These are phyloP conservation scores for Drosophila austrosaltans DNA, from an alignment of 2,888 invertebrate species.

Conservation along the genomic window DNA sequence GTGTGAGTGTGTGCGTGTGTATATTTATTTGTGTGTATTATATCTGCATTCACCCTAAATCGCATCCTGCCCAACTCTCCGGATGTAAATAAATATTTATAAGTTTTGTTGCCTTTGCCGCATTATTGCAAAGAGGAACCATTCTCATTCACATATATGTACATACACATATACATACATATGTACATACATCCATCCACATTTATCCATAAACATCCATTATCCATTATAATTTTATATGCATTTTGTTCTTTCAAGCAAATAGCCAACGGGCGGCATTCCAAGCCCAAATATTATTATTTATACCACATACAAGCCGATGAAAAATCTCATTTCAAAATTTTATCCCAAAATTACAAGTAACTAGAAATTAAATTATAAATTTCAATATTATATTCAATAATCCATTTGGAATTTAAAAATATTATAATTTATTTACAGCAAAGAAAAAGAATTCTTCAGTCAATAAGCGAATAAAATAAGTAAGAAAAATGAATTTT, in stretches of 20 bases:
- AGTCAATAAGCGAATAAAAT: too few relatives aligned
- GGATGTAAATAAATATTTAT: slow-evolving; percentile 74
- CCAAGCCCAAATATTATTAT: slow-evolving; percentile 2
- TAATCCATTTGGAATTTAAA: not conserved
- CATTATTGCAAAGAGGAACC: slow-evolving; percentile 46
- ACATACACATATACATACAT: not conserved
- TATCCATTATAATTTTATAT: slow-evolving; percentile 51
- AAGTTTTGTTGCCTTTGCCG: slow-evolving; percentile 63
- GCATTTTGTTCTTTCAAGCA: slow-evolving; percentile 48
- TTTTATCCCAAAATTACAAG: too few relatives aligned
- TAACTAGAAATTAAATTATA: too few relatives aligned
- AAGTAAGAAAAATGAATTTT: too few relatives aligned
- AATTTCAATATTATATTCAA: not conserved
- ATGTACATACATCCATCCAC: slow-evolving; percentile 31
- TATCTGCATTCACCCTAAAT: slow-evolving; percentile 24
- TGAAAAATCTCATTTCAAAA: too few relatives aligned
- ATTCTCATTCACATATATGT: not conserved
- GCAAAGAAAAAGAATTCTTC: too few relatives aligned
- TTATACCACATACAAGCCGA: not conserved
- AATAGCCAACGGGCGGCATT: slow-evolving; percentile 49
- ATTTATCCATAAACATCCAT: slow-evolving; percentile 26
- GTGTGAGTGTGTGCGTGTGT: too few relatives aligned
- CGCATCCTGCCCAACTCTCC: slow-evolving; percentile 41
- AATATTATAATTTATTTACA: too few relatives aligned
- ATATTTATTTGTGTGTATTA: not conserved